Evolutionary conservation across 2,113 vertebrate genomes (phyloP).

Genomic region (Pelecanus crispus): DNA sequence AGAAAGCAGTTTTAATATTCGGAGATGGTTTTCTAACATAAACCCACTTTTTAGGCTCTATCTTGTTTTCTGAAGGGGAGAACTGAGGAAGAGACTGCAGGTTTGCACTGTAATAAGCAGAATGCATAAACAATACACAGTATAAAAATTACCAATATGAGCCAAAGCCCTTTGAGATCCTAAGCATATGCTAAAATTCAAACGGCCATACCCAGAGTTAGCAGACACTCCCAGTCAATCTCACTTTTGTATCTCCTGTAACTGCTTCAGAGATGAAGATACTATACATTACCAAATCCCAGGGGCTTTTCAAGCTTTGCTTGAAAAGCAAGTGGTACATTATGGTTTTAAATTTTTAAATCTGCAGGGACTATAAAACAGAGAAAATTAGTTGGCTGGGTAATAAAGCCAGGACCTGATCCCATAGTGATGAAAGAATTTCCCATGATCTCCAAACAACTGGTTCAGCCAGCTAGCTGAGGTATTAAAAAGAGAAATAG

Average conservation of each 20-base stretch:
- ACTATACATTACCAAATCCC: slow-evolving; percentile 4
- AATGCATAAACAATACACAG: not conserved
- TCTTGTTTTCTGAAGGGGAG: not conserved
- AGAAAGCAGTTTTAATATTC: not conserved
- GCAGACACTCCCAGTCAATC: not conserved
- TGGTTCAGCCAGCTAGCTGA: not conserved
- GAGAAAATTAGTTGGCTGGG: slow-evolving; percentile 33
- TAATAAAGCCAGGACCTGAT: not conserved
- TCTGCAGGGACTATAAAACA: not conserved
- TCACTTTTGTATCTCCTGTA: not conserved
- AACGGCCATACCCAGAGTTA: not conserved
- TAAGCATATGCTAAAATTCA: slow-evolving; percentile 1
- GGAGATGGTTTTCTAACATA: not conserved
- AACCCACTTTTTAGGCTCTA: not conserved
- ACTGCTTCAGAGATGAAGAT: not conserved
- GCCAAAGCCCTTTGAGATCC: not conserved
- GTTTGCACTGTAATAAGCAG: not conserved
- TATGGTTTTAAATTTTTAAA: slow-evolving; percentile 38
- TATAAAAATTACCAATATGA: not conserved
- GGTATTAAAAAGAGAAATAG: not conserved
- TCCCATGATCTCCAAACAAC: not conserved
- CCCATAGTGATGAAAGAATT: not conserved
- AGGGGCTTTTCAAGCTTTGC: slow-evolving; percentile 4
- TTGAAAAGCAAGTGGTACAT: slow-evolving; percentile 28
- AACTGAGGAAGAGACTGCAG: not conserved